Conservation (phyloP, 2,888 invertebrate genomes). For the Drosophila limbata region DNA sequence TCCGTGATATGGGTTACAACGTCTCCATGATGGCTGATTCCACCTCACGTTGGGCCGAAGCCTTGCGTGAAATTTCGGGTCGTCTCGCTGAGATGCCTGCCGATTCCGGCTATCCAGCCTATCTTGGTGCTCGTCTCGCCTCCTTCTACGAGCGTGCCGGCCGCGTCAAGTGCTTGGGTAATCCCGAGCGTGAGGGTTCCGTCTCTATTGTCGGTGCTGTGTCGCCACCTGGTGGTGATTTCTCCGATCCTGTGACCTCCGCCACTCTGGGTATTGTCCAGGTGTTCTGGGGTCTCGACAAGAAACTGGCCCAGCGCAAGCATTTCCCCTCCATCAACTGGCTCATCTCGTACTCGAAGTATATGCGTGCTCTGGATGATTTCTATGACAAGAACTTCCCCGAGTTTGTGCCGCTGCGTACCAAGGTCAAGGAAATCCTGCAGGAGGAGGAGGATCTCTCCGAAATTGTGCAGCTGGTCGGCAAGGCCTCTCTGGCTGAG, state of each 20-base stretch:
- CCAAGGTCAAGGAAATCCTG: slow-evolving; percentile 97
- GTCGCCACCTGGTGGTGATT: slow-evolving; percentile 99
- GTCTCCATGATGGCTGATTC: slow-evolving; percentile 99
- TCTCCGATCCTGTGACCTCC: slow-evolving; percentile 99
- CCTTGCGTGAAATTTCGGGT: slow-evolving; percentile 99
- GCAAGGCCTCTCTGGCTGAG: slow-evolving; percentile 99
- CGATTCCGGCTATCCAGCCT: slow-evolving; percentile 99
- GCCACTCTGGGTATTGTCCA: slow-evolving; percentile 99
- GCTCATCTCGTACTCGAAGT: slow-evolving; percentile 99
- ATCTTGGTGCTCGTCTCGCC: slow-evolving; percentile 98
- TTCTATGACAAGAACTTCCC: slow-evolving; percentile 99
- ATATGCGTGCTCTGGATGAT: slow-evolving; percentile 98
- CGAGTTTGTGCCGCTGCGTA: slow-evolving; percentile 98
- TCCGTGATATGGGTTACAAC: slow-evolving; percentile 99
- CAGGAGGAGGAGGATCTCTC: slow-evolving; percentile 99
- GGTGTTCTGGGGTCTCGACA: slow-evolving; percentile 99
- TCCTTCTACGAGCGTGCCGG: slow-evolving; percentile 99
- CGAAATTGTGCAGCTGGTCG: slow-evolving; percentile 99
- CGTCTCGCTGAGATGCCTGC: slow-evolving; percentile 99
- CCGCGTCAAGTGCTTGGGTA: slow-evolving; percentile 97
- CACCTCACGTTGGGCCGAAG: slow-evolving; percentile 99
- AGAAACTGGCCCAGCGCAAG: slow-evolving; percentile 99
- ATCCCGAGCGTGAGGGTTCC: slow-evolving; percentile 99
- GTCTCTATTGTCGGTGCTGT: slow-evolving; percentile 99
- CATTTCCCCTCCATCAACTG: slow-evolving; percentile 99